Base-by-base conservation (phyloP, 1,140 invertebrate genomes). In the Ceratosolen fusciceps region DNA sequence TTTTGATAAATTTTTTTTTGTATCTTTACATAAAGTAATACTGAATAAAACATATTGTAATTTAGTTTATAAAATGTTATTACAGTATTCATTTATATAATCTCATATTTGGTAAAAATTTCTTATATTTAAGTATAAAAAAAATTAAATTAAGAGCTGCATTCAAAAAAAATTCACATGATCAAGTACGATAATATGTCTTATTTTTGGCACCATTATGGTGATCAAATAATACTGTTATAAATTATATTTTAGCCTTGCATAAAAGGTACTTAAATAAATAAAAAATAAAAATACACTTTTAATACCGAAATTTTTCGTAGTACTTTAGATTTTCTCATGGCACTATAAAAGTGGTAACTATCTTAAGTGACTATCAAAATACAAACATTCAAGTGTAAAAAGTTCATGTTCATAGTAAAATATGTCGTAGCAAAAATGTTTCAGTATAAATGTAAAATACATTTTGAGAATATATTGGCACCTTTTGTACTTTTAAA, bases 381-480 rank as follows among this genome's bases (percentile, higher is more conserved):
- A 58, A 74, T 71, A 75, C 73, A 80, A 80, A 75, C 34, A 62
- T 75, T 80, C 26, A 14, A 71, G 54, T 75, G 73, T 75, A 75
- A 80, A 80, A 80, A 75, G 49, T 14, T 74, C 26, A 65, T 76
- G 43, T 65, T 79, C 24, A 58, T 80, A 68, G 54, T 77, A 82
- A 80, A 79, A 82, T 82, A 74, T 47, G 31, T 77, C 21, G 62
- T 80, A 77, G 74, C 74, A 80, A 82, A 82, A 80, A 16, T 76
- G 47, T 75, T 12, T 81, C 34, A 77, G 70, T 82, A 74, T 58
- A 60, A 77, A 62, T 77, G 60, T 73, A 80, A 80, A 82, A 82
- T 80, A 80, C 70, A 79, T 49, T 76, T 80, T 70, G 21, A 74
- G 4, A 16, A 70, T 54, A 70, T 65, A 60, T 75, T 47, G 21